A percentile compares a stretch with the other conserved stretches of the same genome.
These are phyloP conservation scores for Mamestra brassicae DNA, from an alignment of 2,888 invertebrate species.

Conservation along the genomic window DNA sequence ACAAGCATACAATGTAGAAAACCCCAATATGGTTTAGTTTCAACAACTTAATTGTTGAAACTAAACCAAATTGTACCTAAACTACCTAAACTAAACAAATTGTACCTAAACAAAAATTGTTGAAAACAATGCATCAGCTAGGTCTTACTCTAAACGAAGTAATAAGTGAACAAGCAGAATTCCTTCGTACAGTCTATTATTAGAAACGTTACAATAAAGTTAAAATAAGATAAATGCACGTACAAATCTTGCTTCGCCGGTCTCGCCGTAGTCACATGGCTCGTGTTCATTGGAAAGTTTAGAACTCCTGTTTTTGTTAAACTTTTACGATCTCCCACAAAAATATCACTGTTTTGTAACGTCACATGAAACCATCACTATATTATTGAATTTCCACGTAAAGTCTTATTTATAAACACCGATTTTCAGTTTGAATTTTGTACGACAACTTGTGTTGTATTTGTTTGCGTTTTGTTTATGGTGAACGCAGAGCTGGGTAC, in stretches of 20 bases:
- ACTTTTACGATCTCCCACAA: conserved; percentile 80
- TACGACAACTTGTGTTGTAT: conserved; percentile 59
- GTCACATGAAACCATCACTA: conserved; percentile 78
- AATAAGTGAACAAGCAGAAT: conserved; percentile 56
- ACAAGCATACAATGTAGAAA: not conserved
- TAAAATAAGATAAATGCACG: conserved; percentile 82
- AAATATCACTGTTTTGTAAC: conserved; percentile 78
- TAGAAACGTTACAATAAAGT: conserved; percentile 79
- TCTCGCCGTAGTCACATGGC: conserved; percentile 87
- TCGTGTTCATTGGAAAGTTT: conserved; percentile 83
- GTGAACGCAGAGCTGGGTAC: conserved; percentile 54
- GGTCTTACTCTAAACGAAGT: conserved; percentile 26
- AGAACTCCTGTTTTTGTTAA: conserved; percentile 83
- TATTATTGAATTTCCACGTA: conserved; percentile 49
- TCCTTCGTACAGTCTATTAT: conserved; percentile 71
- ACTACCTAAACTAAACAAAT: no score
- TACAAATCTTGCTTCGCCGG: conserved; percentile 84
- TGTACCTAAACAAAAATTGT: not conserved
- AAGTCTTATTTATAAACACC: conserved; percentile 65
- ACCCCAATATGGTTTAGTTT: not conserved
- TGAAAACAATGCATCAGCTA: conserved; percentile 13
- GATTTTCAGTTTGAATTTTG: conserved; percentile 61
- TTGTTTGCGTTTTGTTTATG: conserved; percentile 71
- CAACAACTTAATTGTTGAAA: no score
- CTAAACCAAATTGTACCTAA: no score